phyloP scores from a whole-genome alignment of 2,797 vertebrate species.

The Sciurus carolinensis region DNA sequence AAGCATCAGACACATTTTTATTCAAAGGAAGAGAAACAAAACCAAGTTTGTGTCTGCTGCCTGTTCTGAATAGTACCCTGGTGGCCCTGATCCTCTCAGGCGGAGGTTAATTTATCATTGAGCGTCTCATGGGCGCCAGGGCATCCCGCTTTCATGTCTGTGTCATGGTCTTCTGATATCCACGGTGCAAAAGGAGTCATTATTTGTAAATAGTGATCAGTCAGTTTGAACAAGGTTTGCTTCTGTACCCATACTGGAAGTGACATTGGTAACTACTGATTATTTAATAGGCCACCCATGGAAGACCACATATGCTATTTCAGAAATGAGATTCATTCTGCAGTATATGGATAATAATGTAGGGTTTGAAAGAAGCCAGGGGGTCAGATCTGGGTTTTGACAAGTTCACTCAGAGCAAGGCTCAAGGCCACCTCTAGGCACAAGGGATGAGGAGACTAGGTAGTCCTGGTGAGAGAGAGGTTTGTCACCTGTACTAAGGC shows the following conservation, averaged over 20 bases:
- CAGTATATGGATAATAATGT: background rate
- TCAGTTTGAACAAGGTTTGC: slow-evolving; percentile 2
- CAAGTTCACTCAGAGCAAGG: background rate
- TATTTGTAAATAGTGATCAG: slow-evolving; percentile 23
- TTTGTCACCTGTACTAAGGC: background rate
- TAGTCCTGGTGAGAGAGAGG: too few species aligned
- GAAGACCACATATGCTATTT: background rate
- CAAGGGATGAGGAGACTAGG: too few species aligned
- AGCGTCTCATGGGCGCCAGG: background rate
- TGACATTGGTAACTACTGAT: background rate
- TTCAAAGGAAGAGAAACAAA: slow-evolving; percentile 79
- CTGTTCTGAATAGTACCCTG: slow-evolving; percentile 50
- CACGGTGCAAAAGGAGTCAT: slow-evolving; percentile 4
- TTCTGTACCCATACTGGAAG: background rate
- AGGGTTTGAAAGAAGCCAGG: background rate
- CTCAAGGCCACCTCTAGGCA: background rate
- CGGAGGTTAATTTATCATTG: slow-evolving; percentile 53
- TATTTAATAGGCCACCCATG: background rate
- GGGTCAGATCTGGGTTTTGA: background rate
- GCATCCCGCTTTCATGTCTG: slow-evolving; percentile 59
- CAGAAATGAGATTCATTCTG: background rate
- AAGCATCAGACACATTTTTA: slow-evolving; percentile 79
- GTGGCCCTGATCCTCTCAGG: background rate
- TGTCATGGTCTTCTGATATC: background rate
- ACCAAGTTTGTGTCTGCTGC: slow-evolving; percentile 59